Evolutionary conservation across 2,888 invertebrate genomes (phyloP), one percentile per base, ranked within the genome.

Genomic region (Cantharis rustica): DNA sequence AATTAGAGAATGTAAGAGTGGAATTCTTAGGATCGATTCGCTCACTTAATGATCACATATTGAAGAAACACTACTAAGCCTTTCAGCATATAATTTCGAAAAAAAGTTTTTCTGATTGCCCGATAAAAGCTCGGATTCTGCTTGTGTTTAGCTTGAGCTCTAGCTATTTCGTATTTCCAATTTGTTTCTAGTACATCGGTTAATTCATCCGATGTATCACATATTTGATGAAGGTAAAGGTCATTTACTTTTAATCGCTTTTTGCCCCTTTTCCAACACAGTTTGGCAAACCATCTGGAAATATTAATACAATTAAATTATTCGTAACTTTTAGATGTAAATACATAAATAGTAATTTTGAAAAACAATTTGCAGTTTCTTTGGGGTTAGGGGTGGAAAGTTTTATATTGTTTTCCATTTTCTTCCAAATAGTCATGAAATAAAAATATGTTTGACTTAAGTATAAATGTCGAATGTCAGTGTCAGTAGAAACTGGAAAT

Each of bases 111-210:
- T 27, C 89, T 81, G 66, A 93, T 88, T n/a, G 91, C 92, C 77
- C 86, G 90, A 1, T 90, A 85, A 61, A 93, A 87, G 68, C 91
- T 91, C 3, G 93, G 92, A 79, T 89, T 88, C 3, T 1, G 4
- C 16, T 89, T 75, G 16, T 23, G 89, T 81, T 90, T 89, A 66
- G 87, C 88, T 85, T 87, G 89, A 0, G 92, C 90, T 72, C 88
- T 86, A 72, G 89, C 88, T 75, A 93, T 86, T 88, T 93, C 93
- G 85, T 90, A 69, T 23, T 79, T 87, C 93, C 93, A 93, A 66
- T 90, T 90, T 84, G 89, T 88, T 84, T 93, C 92, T 11, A 95
- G 87, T 23, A 88, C 88, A 84, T 93, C 90, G 2, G 93, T 93
- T 3, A 94, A 88, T 20, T 86, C 84, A 74, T 91, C 90, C 0